These are phyloP conservation scores for Agriopis marginaria DNA, from an alignment of 2,888 invertebrate species.

Conservation along the genomic window DNA sequence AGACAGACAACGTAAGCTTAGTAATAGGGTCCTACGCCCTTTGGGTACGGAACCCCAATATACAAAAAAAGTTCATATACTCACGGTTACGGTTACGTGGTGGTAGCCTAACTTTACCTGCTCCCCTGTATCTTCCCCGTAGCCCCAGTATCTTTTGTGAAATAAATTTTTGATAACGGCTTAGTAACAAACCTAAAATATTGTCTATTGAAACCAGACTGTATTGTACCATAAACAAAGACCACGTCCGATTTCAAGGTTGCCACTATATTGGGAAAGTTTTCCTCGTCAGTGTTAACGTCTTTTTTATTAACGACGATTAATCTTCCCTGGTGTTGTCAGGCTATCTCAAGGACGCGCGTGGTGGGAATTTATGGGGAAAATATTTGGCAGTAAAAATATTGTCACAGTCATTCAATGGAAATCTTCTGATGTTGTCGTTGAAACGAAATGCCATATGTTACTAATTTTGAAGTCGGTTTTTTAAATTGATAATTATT, in stretches of 20 bases:
- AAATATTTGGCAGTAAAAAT: constrained; percentile 18
- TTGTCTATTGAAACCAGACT: background rate
- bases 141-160: no score
- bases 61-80: no score
- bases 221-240: background rate
- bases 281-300: constrained; percentile 31
- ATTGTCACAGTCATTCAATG: constrained; percentile 14
- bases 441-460: no score
- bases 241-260: constrained; percentile 19
- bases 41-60: no score
- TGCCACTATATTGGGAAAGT: constrained; percentile 26
- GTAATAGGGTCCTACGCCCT: no score
- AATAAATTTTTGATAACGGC: background rate
- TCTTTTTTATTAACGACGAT: constrained; percentile 37
- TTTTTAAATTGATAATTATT: no score
- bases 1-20: no score
- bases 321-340: constrained; percentile 33
- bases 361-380: constrained; percentile 20
- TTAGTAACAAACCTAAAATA: background rate
- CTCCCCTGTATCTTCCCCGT: no score
- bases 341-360: constrained; percentile 28
- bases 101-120: no score
- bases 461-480: no score
- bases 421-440: background rate
- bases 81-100: no score